Evolutionary conservation across 2,113 vertebrate species (phyloP).

Genomic region (Lamprologus lemairii): DNA sequence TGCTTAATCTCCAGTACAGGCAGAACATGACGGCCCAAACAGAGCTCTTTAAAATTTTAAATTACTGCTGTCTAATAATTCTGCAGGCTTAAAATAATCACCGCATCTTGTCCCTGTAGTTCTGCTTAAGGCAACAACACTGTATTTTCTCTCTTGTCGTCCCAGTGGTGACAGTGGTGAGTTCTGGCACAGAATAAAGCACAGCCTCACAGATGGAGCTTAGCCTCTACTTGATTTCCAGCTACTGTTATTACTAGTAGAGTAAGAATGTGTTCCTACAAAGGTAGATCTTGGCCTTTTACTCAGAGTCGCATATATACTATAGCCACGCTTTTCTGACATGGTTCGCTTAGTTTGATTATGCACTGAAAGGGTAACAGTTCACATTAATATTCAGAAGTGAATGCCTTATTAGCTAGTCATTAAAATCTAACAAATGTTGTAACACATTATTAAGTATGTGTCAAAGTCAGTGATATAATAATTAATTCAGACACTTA

Average conservation of each 20-base stretch:
- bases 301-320: neutral
- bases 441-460: conserved; percentile 43
- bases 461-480: conserved; percentile 41
- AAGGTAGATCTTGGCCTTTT: neutral
- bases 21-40: neutral
- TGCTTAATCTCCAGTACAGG: conserved; percentile 7
- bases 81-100: conserved; percentile 11
- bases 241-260: neutral
- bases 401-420: conserved; percentile 18
- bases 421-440: conserved; percentile 41
- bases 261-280: neutral
- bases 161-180: neutral
- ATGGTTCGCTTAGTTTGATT: neutral
- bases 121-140: neutral
- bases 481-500: conserved; percentile 29
- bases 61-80: neutral
- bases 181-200: neutral
- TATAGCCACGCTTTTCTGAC: neutral
- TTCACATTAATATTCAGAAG: conserved; percentile 3
- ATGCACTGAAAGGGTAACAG: neutral
- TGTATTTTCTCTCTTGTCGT: neutral
- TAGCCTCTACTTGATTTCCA: neutral
- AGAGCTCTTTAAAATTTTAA: neutral
- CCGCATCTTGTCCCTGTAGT: neutral
- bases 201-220: neutral